Base-by-base conservation (phyloP, 2,113 vertebrate genomes). In the Coturnix japonica region DNA sequence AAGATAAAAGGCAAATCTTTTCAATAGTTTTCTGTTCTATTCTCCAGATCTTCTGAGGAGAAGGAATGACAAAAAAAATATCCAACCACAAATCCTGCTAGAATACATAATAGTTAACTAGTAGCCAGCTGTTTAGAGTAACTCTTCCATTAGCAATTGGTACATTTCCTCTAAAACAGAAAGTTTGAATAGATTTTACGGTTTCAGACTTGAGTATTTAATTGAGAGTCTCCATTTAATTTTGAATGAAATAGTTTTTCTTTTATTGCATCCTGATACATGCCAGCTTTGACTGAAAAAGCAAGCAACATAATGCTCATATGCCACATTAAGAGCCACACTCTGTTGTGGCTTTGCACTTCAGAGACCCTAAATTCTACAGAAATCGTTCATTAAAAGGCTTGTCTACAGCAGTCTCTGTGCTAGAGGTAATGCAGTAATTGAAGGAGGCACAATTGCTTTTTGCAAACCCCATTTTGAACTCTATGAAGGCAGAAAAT, bases 221-320 rank as follows among this genome's bases (percentile, higher is more conserved):
- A 95, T 93, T 95, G 93, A 86, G 87, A 90, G 90, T 77, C 3
- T 14, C 92, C 61, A 81, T 94, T 95, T 95, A 89, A 91, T 93
- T 95, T 92, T 87, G 90, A 96, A 94, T 87, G 81, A 89, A 87
- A 85, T 91, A 80, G 95, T 88, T 92, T 92, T 87, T 91, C 91
- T 92, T 96, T 85, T 92, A 89, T 75, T 89, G 89, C 88, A 87
- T 85, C 91, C 93, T 85, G 89, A 65, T 84, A 73, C 78, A 57
- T 92, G 88, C 73, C 91, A 95, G 73, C 85, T 95, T 91, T 93
- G 90, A 80, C 87, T 91, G 81, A 90, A 76, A 87, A 93, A 95
- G 90, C 56, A 79, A 79, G 95, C 57, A 78, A 93, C 78, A 85
- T 65, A 93, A 84, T 94, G 78, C 80, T 90, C 39, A 88, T 93